phyloP scores from a whole-genome alignment of 2,113 vertebrate genomes.

The Pterocles burchelli region DNA sequence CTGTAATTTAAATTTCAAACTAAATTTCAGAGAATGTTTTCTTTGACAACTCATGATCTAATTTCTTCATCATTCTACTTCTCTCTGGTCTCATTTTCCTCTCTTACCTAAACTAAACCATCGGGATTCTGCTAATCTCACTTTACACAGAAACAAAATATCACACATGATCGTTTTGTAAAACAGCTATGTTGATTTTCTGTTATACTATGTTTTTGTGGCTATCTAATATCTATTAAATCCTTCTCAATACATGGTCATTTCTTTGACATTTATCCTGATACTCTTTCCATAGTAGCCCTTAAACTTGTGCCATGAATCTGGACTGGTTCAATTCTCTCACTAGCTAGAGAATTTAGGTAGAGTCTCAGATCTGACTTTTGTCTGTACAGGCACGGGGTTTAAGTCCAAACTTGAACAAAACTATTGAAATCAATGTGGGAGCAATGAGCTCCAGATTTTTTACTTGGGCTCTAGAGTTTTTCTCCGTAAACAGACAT shows the following conservation, averaged over 20 bases:
- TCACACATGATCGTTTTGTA: fast-evolving
- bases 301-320: not conserved
- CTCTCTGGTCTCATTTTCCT: not conserved
- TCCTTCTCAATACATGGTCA: not conserved
- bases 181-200: not conserved
- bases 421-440: not conserved
- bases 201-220: not conserved
- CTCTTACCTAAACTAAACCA: not conserved
- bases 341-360: not conserved
- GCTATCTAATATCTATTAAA: not conserved
- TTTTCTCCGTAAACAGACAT: not conserved
- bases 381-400: not conserved
- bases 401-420: not conserved
- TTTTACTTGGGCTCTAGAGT: not conserved
- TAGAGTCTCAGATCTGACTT: not conserved
- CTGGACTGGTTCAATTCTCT: not conserved
- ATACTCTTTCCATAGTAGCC: not conserved
- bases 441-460: not conserved
- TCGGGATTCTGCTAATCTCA: not conserved
- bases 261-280: not conserved
- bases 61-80: not conserved
- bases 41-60: not conserved
- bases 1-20: not conserved
- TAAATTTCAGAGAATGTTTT: not conserved
- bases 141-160: not conserved